These are phyloP conservation scores for Conops quadrifasciatus DNA, from an alignment of 2,888 invertebrate genomes.

Conservation along the genomic window DNA sequence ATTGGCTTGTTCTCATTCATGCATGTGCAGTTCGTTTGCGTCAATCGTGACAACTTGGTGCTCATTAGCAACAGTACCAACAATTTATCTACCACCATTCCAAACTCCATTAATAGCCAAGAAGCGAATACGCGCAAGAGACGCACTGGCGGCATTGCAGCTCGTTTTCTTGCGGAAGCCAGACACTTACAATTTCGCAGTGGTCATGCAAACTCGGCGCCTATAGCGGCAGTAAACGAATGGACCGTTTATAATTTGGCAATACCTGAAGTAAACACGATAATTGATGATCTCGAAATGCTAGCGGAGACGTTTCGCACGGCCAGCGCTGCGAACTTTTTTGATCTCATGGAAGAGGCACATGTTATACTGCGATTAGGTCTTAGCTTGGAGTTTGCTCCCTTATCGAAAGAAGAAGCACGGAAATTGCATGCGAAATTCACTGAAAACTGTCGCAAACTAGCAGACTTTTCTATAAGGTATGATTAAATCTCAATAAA, in stretches of 20 bases:
- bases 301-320: conserved; percentile 73
- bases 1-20: conserved; percentile 61
- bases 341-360: conserved; percentile 77
- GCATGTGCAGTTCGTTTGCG: conserved; percentile 61
- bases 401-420: conserved; percentile 50
- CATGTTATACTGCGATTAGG: conserved; percentile 72
- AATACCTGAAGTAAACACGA: conserved; percentile 71
- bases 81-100: conserved; percentile 37
- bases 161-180: conserved; percentile 57
- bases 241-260: conserved; percentile 81
- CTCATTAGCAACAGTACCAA: conserved; percentile 58
- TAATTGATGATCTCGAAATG: conserved; percentile 76
- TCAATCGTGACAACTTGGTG: conserved; percentile 59
- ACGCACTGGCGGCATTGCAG: conserved; percentile 52
- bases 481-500: conserved; percentile 37
- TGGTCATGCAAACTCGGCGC: conserved; percentile 42
- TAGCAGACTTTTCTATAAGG: conserved; percentile 63
- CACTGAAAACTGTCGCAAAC: conserved; percentile 57
- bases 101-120: conserved; percentile 46
- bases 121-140: conserved; percentile 27
- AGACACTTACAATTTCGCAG: conserved; percentile 55
- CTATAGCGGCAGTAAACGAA: conserved; percentile 55
- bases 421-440: conserved; percentile 54
- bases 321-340: conserved; percentile 74
- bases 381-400: conserved; percentile 56